phyloP scores from a whole-genome alignment of 2,113 vertebrate species.

The Callionymus lyra region DNA sequence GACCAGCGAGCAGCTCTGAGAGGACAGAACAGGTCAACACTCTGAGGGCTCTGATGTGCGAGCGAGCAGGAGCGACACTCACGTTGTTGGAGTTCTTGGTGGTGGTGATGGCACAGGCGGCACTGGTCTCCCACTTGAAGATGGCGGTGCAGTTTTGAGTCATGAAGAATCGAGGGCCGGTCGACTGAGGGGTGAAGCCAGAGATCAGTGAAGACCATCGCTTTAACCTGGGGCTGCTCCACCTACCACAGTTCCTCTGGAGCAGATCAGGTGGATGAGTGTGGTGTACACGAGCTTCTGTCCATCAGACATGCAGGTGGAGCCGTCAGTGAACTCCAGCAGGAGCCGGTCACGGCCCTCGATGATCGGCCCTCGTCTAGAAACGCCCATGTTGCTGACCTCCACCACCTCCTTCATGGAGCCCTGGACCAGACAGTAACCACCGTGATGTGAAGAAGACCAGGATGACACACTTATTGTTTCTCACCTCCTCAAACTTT shows the following conservation, averaged over 20 bases:
- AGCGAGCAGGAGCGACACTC: constrained; percentile 3
- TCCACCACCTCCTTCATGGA: constrained; percentile 64
- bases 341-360: constrained; percentile 70
- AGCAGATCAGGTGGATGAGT: constrained; percentile 80
- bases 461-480: too few species aligned
- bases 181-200: constrained; percentile 57
- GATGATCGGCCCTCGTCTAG: constrained; percentile 69
- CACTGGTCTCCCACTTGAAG: constrained; percentile 86
- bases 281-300: constrained; percentile 66
- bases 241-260: constrained; percentile 70
- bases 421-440: constrained; percentile 30
- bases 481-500: constrained; percentile 54
- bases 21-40: not conserved
- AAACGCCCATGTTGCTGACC: constrained; percentile 82
- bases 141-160: constrained; percentile 77
- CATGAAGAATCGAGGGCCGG: constrained; percentile 72
- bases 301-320: constrained; percentile 67
- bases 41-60: not conserved
- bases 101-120: constrained; percentile 78
- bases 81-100: constrained; percentile 74
- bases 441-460: too few species aligned
- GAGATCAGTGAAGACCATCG: not conserved
- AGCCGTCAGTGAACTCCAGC: constrained; percentile 81
- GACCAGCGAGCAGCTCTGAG: constrained; percentile 74
- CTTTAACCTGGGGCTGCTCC: not conserved